These are phyloP conservation scores for Hydropotes inermis DNA, from an alignment of 2,113 vertebrate species.

Conservation along the genomic window DNA sequence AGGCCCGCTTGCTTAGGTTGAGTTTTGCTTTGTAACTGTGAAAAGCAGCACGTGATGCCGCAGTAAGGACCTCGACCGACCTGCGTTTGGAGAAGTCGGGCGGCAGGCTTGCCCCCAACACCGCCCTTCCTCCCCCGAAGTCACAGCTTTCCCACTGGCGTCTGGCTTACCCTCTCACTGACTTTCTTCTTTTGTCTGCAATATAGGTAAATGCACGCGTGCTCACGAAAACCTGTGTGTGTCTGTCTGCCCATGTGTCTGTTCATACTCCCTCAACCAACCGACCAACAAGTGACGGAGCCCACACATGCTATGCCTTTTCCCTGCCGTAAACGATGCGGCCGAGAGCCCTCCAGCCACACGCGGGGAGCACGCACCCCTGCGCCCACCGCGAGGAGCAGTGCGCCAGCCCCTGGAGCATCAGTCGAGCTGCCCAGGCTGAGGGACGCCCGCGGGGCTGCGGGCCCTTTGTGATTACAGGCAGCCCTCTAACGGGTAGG, in stretches of 20 bases:
- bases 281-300: accelerated
- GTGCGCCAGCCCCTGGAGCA: accelerated
- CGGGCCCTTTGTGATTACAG: background rate
- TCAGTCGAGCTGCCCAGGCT: accelerated
- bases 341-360: accelerated
- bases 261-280: background rate
- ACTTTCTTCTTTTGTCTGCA: background rate
- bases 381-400: background rate
- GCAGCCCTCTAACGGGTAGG: accelerated
- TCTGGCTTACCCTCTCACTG: background rate
- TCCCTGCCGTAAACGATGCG: background rate
- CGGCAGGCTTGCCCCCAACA: accelerated
- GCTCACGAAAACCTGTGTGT: background rate
- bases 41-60: background rate
- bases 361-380: accelerated
- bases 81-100: background rate
- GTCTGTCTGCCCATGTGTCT: accelerated
- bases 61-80: background rate
- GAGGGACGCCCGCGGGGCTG: accelerated
- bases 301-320: accelerated
- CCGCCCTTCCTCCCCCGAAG: accelerated
- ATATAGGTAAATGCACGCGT: accelerated
- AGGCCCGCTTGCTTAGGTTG: background rate
- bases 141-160: accelerated
- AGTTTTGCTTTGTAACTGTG: background rate